Evolutionary conservation across 2,797 vertebrate species (phyloP).

Genomic region (Agapornis canus): DNA sequence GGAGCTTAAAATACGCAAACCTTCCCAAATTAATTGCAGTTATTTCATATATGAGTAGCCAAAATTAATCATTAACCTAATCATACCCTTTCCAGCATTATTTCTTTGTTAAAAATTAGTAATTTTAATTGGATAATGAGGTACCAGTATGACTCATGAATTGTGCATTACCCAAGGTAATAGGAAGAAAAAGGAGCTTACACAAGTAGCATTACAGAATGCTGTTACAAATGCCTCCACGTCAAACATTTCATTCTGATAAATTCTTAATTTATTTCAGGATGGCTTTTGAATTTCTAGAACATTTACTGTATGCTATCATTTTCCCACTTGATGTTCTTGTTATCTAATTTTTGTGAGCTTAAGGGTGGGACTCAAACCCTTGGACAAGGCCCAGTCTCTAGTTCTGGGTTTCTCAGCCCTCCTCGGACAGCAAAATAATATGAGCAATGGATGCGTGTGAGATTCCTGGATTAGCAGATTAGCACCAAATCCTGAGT

Average conservation of each 20-base stretch:
- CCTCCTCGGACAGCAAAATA: background rate
- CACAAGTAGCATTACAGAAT: background rate
- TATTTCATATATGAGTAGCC: background rate
- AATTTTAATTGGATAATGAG: conserved; percentile 52
- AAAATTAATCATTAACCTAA: conserved; percentile 43
- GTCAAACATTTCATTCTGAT: background rate
- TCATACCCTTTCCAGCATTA: background rate
- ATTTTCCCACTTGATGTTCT: background rate
- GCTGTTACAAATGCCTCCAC: background rate
- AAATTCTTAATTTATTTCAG: background rate
- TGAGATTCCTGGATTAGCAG: background rate
- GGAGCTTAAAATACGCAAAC: background rate
- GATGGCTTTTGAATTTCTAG: background rate
- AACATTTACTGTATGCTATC: background rate
- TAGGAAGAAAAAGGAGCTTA: background rate
- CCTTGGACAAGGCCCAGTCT: background rate
- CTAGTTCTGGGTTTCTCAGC: background rate
- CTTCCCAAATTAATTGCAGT: conserved; percentile 30
- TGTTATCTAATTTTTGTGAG: background rate
- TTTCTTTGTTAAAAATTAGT: conserved; percentile 22
- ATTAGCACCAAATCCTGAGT: background rate
- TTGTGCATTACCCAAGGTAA: conserved; percentile 16
- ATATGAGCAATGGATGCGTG: rapidly evolving
- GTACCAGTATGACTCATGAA: background rate
- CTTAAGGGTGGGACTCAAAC: background rate